These are phyloP conservation scores for Thaumatotibia leucotreta DNA, from an alignment of 1,140 invertebrate species.

Conservation along the genomic window DNA sequence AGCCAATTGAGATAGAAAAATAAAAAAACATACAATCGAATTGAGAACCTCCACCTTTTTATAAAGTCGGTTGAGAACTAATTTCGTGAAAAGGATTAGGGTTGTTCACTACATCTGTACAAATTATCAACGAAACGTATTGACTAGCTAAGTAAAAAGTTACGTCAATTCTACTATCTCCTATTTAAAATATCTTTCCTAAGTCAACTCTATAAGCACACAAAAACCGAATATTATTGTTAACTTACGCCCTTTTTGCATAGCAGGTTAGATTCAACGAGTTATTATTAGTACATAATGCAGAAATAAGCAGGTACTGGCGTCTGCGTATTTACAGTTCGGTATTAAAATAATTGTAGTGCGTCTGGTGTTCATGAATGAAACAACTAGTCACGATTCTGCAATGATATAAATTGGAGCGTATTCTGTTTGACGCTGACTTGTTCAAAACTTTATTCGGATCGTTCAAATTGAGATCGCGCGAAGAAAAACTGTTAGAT, in stretches of 20 bases:
- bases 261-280: neutral
- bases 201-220: too few relatives aligned
- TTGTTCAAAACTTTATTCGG: neutral
- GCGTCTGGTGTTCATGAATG: slow-evolving; percentile 26
- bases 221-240: neutral
- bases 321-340: slow-evolving; percentile 3
- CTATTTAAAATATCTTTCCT: too few relatives aligned
- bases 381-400: slow-evolving; percentile 33
- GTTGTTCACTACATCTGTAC: too few relatives aligned
- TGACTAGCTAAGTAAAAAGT: too few relatives aligned
- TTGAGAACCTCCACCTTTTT: too few relatives aligned
- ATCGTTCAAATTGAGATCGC: neutral
- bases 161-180: too few relatives aligned
- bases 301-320: neutral
- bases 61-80: too few relatives aligned
- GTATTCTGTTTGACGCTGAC: neutral
- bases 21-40: too few relatives aligned
- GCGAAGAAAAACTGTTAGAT: neutral
- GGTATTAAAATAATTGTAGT: slow-evolving; percentile 11
- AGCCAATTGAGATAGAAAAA: too few relatives aligned
- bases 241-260: neutral
- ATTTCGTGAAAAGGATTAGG: too few relatives aligned
- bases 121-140: too few relatives aligned
- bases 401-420: slow-evolving; percentile 24
- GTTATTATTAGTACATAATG: neutral